Base-by-base conservation (phyloP, 1,140 invertebrate species). In the Habropoda laboriosa region DNA sequence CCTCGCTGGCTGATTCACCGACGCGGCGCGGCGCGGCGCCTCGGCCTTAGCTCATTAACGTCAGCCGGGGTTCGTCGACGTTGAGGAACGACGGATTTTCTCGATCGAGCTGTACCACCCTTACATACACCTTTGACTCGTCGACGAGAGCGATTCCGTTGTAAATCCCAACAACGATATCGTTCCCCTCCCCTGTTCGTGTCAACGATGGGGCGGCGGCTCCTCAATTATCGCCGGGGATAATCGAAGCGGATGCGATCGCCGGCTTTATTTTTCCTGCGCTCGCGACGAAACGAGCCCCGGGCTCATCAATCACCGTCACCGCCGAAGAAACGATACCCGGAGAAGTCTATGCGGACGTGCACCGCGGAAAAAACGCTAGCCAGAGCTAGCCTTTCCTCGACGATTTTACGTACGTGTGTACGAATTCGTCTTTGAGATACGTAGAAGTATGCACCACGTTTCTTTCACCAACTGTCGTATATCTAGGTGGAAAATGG, bases 271-370 rank as follows among this genome's bases (percentile, higher is more conserved):
- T 72, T 70, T 83, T 63, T 67, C 68, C 35, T 49, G 32, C 58
- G 66, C 45, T 71, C 73, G 67, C 24, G 21, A 27, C 60, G 60
- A 57, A 55, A 73, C 74, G 49, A 68, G 63, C 63, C 38, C 55
- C 51, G 51, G 63, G 32, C 77, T 84, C 82, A 84, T 84, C 82
- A 60, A 84, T 84, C 82, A 84, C 81, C 81, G 82, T 84, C 82
- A 51, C 68, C 71, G 64, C 47, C 63, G 72, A 80, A 83, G 82
- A 84, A 84, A 84, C 82, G 76, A 75, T 80, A 75, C 70, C 63
- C 16, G n/a, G n/a, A n/a, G n/a, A n/a, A n/a, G n/a, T 27, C 61
- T 1, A 3, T n/a, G 35, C 35, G 73, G 27, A 68, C 61, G 66
- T 64, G 80, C 42, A 40, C 49, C 72, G 27, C 5, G 66, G 35